Base-by-base conservation (phyloP, 2,113 vertebrate species). In the Ariopsis seemanni region DNA sequence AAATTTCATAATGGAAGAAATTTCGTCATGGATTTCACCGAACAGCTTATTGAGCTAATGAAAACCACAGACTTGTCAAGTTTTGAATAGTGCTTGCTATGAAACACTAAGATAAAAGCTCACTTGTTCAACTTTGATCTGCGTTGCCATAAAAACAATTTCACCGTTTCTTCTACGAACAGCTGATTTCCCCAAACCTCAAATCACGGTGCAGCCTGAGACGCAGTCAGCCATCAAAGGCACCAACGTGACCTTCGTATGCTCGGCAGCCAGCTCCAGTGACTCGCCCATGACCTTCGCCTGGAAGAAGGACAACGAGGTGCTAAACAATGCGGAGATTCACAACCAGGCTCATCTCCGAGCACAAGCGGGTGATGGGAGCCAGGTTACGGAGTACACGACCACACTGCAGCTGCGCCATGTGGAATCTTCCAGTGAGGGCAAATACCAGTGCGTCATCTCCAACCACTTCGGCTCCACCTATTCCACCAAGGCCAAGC, bases 121-220 rank as follows among this genome's bases (percentile, higher is more conserved):
- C 5, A 22, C 72, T 34, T 69, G 27, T 69, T 69, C 27, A 69
- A 5, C 14, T 30, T 69, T 30, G 2, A 30, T 71, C 30, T 18
- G 27, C n/a, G 14, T 27, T 71, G 17, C 15, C 7, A 14, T 17
- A 34, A 18, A 50, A 42, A 14, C 74, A 7, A 30, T 77, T 77
- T 25, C 71, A 74, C 34, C 20, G 7, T 71, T 67, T 60, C 25
- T 1, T 53, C 14, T 48, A 15, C 20, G 27, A 62, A 89, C 94
- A 99, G 98, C 99, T 91, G 98, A 99, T 94, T 98, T 99, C 93
- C 98, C 97, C 86, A 99, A 99, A 92, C 98, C 97, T 55, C 97
- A 99, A 93, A 99, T 99, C 93, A 99, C 97, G 0, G 95, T 98
- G 86, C 98, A 99, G 91, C 98, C 98, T 10, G 97, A 99, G 95